Base-by-base conservation (phyloP, 2,888 invertebrate species). In the Sturmia bella region DNA sequence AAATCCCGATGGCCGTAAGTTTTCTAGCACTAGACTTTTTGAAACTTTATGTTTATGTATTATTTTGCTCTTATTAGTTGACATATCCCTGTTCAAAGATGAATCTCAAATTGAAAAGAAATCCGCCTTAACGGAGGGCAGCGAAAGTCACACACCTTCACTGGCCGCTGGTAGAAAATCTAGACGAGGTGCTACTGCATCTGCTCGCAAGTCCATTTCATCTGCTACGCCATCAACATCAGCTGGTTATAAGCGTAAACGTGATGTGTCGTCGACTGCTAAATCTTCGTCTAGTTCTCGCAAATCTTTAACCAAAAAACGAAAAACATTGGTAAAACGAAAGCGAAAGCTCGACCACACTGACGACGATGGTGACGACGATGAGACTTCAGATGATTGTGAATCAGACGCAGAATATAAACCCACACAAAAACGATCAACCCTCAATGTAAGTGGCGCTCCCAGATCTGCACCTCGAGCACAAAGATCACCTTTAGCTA, bases 1-100 rank as follows among this genome's bases (percentile, higher is more conserved):
- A 87, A 96, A 96, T 90, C 96, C 96, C 0, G 96, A 96, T 91
- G 96, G 96, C 87, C 91, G 96, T 96, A 90, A 93, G 96, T 94
- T n/a, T n/a, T n/a, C n/a, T n/a, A n/a, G n/a, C n/a, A n/a, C n/a
- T n/a, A n/a, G n/a, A n/a, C n/a, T n/a, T n/a, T n/a, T n/a, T n/a
- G n/a, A n/a, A n/a, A n/a, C n/a, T n/a, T n/a, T n/a, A n/a, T n/a
- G n/a, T n/a, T n/a, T n/a, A n/a, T n/a, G n/a, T n/a, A n/a, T n/a
- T n/a, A n/a, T 39, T 48, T 54, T 21, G 32, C 69, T 80, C 52
- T 32, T 52, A 41, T 32, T 15, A 96, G 96, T 96, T 92, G 96
- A 96, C 89, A 92, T 96, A 59, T 96, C 96, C 13, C 92, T 96
- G 63, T 96, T 95, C 91, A 95, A 94, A 89, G 95, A 96, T 89